phyloP scores from a whole-genome alignment of 1,140 invertebrate genomes.

The Leptoteleia sp. region DNA sequence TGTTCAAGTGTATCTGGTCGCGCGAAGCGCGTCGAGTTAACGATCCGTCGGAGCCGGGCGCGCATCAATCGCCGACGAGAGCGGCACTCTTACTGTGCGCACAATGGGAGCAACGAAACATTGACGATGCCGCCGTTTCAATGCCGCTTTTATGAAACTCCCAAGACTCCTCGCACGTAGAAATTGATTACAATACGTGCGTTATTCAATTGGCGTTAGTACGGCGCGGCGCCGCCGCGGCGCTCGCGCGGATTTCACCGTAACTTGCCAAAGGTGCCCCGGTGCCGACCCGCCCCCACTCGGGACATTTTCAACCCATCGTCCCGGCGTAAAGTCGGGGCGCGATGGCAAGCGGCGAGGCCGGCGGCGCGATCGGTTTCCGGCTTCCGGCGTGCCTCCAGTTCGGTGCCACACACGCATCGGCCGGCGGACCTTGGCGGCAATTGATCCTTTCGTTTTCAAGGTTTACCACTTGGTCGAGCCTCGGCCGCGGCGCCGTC shows the following conservation, averaged over 20 bases:
- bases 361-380: constrained; percentile 14
- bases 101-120: constrained; percentile 41
- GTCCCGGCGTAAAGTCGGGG: constrained; percentile 3
- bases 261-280: constrained; percentile 14
- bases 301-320: constrained; percentile 60
- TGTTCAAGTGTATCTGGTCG: constrained; percentile 1
- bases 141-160: constrained; percentile 41
- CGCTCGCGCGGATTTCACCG: constrained; percentile 26
- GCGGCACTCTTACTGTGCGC: constrained; percentile 18
- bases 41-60: not conserved
- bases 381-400: constrained; percentile 19
- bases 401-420: constrained; percentile 18
- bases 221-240: constrained; percentile 7
- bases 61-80: constrained; percentile 26
- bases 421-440: constrained; percentile 17
- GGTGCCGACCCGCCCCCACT: no score
- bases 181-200: constrained; percentile 57
- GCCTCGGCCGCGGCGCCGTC: constrained; percentile 8
- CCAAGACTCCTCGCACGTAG: constrained; percentile 31
- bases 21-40: not conserved
- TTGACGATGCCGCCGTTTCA: constrained; percentile 34
- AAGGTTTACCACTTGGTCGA: constrained; percentile 35
- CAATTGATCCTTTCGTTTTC: constrained; percentile 29
- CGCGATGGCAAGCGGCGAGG: no score
- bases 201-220: constrained; percentile 55